Conservation (phyloP, 2,113 vertebrate species). For the Tauraco erythrolophus region DNA sequence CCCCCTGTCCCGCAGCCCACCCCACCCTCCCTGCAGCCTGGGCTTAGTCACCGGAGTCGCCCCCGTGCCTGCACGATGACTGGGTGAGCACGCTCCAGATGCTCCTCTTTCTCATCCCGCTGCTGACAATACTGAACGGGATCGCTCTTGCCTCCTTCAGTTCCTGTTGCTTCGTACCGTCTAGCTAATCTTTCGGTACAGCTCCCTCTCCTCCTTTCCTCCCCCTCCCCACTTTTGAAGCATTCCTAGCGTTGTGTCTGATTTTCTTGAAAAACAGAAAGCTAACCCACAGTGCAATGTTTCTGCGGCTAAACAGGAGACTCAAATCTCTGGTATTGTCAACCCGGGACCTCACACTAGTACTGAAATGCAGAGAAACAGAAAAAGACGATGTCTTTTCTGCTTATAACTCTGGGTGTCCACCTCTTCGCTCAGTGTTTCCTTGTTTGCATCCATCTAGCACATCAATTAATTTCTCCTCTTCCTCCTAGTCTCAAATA, state of each 20-base stretch:
- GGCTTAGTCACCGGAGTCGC: background rate
- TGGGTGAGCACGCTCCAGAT: background rate
- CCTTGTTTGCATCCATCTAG: background rate
- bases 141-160: background rate
- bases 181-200: background rate
- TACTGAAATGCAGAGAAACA: background rate
- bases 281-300: background rate
- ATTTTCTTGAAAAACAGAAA: background rate
- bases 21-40: background rate
- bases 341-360: constrained; percentile 22
- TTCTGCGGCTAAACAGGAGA: constrained; percentile 22
- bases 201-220: background rate
- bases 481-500: background rate
- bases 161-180: background rate
- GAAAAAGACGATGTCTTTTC: background rate
- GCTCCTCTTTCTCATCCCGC: background rate
- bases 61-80: background rate
- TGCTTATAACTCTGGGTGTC: background rate
- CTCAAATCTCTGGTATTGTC: background rate
- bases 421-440: background rate
- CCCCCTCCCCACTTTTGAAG: background rate
- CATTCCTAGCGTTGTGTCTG: background rate
- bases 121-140: background rate
- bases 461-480: background rate
- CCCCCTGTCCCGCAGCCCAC: background rate